These are phyloP conservation scores for Capitella teleta DNA, from an alignment of 1,140 invertebrate species.

Conservation along the genomic window DNA sequence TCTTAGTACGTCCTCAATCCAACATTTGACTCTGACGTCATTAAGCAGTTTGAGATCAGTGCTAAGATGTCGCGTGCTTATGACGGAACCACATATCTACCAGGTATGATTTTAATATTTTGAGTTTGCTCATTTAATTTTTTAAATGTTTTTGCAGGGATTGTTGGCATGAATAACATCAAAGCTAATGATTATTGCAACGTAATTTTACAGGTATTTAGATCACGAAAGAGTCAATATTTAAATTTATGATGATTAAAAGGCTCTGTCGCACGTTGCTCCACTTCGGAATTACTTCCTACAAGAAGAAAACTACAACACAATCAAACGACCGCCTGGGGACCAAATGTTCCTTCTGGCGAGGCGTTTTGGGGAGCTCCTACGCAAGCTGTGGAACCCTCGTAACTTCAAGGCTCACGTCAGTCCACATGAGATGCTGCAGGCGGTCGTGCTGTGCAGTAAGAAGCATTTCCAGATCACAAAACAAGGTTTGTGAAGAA, in stretches of 20 bases:
- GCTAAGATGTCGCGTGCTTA: constrained; percentile 86
- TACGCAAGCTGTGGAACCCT: constrained; percentile 98
- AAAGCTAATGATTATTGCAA: constrained; percentile 93
- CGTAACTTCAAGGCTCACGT: constrained; percentile 99
- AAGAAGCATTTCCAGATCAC: constrained; percentile 98
- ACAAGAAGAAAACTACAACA: constrained; percentile 79
- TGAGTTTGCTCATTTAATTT: neutral
- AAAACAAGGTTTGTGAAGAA: constrained; percentile 64
- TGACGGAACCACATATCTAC: constrained; percentile 90
- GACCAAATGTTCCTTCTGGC: constrained; percentile 65
- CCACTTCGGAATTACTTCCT: constrained; percentile 92
- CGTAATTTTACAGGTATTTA: constrained; percentile 79
- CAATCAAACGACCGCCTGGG: constrained; percentile 80
- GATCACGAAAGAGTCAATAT: too few species aligned
- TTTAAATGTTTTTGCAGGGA: constrained; percentile 44
- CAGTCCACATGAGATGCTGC: constrained; percentile 99
- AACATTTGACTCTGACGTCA: constrained; percentile 76
- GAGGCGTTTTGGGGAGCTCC: constrained; percentile 91
- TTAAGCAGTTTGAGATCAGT: constrained; percentile 65
- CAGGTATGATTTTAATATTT: constrained; percentile 49
- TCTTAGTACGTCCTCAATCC: constrained; percentile 88
- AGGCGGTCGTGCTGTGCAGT: constrained; percentile 95
- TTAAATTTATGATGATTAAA: constrained; percentile 8
- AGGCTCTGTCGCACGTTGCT: constrained; percentile 87
- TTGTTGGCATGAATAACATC: constrained; percentile 94